Conservation (phyloP, 2,113 vertebrate genomes). For the Gasterosteus nipponicus region DNA sequence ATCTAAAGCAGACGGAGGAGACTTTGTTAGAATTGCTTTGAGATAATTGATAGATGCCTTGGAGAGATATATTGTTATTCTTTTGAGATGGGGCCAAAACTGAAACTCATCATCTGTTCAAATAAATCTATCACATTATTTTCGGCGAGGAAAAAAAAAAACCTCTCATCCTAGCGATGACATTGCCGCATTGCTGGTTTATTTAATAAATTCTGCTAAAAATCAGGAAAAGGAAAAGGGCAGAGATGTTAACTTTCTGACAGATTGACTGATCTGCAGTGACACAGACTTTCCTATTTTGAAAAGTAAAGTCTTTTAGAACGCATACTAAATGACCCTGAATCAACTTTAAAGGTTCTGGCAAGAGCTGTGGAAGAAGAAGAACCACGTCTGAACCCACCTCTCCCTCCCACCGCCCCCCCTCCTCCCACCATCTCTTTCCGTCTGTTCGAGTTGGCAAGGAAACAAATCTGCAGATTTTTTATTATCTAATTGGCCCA, state of each 20-base stretch:
- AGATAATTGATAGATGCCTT: conserved; percentile 54
- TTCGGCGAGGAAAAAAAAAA: conserved; percentile 1
- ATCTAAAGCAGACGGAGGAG: conserved; percentile 45
- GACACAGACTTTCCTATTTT: conserved; percentile 12
- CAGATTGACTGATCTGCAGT: conserved; percentile 6
- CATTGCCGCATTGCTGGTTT: background rate
- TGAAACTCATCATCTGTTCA: conserved; percentile 44
- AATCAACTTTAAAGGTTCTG: conserved; percentile 65
- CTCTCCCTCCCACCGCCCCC: conserved; percentile 6
- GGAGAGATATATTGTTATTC: conserved; percentile 32
- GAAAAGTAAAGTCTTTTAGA: conserved; percentile 10
- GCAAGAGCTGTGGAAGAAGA: conserved; percentile 40
- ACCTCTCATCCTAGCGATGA: conserved; percentile 13
- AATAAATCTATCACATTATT: conserved; percentile 30
- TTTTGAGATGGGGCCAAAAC: conserved; percentile 36
- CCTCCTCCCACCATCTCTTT: conserved; percentile 26
- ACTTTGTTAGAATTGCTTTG: conserved; percentile 43
- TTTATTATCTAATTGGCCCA: conserved; percentile 72
- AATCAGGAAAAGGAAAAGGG: conserved; percentile 22
- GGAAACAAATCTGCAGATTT: conserved; percentile 61
- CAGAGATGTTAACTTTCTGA: conserved; percentile 4
- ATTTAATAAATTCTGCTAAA: conserved; percentile 4
- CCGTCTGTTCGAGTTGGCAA: conserved; percentile 65
- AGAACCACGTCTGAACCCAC: background rate
- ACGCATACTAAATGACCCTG: conserved; percentile 52